These are phyloP conservation scores for Pteronura brasiliensis DNA, from an alignment of 2,113 vertebrate species.

Conservation along the genomic window DNA sequence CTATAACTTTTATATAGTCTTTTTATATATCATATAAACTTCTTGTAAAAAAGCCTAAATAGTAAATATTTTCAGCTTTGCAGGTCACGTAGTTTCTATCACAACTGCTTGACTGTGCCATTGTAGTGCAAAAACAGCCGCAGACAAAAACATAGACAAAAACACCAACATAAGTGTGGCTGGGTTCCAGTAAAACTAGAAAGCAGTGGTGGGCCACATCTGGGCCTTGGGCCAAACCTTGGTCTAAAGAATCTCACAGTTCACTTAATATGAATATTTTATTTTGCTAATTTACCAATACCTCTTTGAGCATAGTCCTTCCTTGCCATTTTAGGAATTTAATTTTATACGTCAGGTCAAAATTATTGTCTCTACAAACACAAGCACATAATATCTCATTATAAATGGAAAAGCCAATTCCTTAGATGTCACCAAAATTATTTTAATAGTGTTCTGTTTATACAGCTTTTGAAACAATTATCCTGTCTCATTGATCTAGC, in stretches of 20 bases:
- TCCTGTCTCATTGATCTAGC: background rate
- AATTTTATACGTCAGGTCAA: background rate
- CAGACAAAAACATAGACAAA: background rate
- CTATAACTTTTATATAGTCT: background rate
- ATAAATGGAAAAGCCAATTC: background rate
- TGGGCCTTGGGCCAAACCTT: background rate
- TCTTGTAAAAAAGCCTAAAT: background rate
- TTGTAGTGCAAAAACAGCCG: background rate
- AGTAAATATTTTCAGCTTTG: background rate
- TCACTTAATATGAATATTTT: conserved; percentile 23
- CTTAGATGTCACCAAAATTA: background rate
- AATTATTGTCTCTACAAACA: background rate
- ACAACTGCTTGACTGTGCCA: background rate
- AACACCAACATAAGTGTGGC: background rate
- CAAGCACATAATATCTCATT: background rate
- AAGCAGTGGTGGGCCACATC: background rate
- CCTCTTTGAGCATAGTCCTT: background rate
- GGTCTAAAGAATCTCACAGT: background rate
- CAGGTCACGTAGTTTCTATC: background rate
- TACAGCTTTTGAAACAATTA: background rate
- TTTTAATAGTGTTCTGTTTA: background rate
- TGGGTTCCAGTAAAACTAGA: background rate
- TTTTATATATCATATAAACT: background rate
- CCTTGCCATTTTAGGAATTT: background rate
- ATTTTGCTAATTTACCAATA: background rate